A percentile compares a stretch with the other conserved stretches of the same genome.
phyloP scores from a whole-genome alignment of 2,888 invertebrate species.

The Cryptocephalus moraei region DNA sequence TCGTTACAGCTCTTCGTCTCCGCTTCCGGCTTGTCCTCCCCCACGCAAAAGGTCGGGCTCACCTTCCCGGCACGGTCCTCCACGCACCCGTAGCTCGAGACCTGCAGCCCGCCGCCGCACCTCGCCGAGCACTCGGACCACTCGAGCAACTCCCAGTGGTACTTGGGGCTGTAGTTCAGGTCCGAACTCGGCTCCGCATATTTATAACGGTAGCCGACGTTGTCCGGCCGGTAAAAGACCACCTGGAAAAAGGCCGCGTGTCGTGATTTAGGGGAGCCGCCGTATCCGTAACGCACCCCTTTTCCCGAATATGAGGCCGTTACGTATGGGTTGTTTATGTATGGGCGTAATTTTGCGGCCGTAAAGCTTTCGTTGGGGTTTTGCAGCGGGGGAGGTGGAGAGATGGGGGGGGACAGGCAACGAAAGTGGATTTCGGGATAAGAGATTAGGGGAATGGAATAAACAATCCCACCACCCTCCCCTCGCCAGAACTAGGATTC shows the following conservation, averaged over 20 bases:
- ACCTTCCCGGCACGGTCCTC: constrained; percentile 54
- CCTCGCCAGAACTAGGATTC: no score
- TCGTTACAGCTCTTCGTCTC: constrained; percentile 40
- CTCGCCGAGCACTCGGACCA: constrained; percentile 52
- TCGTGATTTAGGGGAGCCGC: neutral
- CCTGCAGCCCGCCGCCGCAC: constrained; percentile 51
- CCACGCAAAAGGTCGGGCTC: constrained; percentile 43
- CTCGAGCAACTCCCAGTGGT: constrained; percentile 51
- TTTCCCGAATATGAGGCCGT: no score
- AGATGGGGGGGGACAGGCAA: no score
- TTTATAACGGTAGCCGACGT: constrained; percentile 50
- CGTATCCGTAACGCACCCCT: no score
- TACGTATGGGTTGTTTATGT: no score
- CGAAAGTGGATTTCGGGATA: no score
- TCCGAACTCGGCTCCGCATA: constrained; percentile 50
- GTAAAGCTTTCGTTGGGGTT: no score
- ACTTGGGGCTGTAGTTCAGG: constrained; percentile 42
- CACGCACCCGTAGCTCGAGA: constrained; percentile 45
- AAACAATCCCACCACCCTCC: no score
- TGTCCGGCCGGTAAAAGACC: constrained; percentile 36
- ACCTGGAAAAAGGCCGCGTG: constrained; percentile 20
- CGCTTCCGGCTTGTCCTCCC: constrained; percentile 34
- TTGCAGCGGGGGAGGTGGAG: no score
- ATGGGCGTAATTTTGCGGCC: no score
- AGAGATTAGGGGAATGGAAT: no score